Percentiles rank a stretch among this genome's conserved stretches.
Evolutionary conservation across 2,113 vertebrate species (phyloP).

Genomic region (Phoxinus phoxinus): DNA sequence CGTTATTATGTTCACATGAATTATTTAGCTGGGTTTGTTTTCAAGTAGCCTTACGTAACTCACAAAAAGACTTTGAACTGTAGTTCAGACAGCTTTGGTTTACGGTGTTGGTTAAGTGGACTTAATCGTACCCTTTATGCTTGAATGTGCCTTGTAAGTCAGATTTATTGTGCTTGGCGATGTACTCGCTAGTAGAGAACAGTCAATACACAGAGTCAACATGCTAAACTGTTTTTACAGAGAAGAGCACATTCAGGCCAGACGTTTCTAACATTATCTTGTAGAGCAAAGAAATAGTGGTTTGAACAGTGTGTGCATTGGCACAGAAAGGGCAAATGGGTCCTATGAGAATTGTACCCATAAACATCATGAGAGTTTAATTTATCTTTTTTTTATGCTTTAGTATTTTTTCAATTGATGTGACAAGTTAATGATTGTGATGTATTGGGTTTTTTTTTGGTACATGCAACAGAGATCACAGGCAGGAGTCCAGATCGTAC

Average conservation of each 20-base stretch:
- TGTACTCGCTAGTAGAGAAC: background rate
- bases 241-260: background rate
- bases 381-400: no score
- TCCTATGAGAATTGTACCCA: background rate
- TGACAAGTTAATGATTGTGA: background rate
- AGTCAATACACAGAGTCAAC: background rate
- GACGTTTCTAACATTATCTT: background rate
- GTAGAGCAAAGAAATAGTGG: background rate
- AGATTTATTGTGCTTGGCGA: background rate
- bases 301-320: background rate
- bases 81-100: background rate
- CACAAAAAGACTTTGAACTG: background rate
- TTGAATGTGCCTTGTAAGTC: background rate
- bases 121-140: background rate
- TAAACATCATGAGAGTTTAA: background rate
- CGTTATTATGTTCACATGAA: no score
- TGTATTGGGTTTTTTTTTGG: background rate
- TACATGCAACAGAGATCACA: background rate
- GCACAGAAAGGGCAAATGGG: background rate
- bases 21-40: background rate
- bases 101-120: background rate
- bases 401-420: background rate
- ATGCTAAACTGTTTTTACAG: constrained; percentile 11
- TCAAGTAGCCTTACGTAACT: background rate
- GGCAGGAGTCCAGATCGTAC: background rate